Percentiles rank a stretch among this genome's conserved stretches.
Conservation (phyloP, 1,140 invertebrate species). For the Melanaphis sacchari region DNA sequence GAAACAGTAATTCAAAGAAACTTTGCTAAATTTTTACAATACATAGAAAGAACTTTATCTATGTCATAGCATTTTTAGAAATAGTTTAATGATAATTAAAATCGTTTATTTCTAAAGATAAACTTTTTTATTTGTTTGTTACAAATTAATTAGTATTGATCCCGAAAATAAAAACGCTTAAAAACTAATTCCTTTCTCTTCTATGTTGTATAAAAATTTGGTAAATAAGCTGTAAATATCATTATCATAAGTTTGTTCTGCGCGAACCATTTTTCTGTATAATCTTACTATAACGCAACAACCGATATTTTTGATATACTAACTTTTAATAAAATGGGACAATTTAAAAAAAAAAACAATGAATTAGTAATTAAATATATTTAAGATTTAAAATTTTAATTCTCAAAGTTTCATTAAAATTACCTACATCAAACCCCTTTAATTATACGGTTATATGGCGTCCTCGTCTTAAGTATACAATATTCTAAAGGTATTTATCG, state of each 20-base stretch:
- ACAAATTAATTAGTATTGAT: too few relatives aligned
- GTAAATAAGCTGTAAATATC: neutral
- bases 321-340: neutral
- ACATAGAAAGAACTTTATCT: neutral
- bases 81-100: too few relatives aligned
- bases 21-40: neutral
- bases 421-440: neutral
- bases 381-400: neutral
- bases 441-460: neutral
- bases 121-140: too few relatives aligned
- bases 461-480: neutral
- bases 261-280: neutral
- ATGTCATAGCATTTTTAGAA: too few relatives aligned
- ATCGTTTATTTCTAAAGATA: too few relatives aligned
- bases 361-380: neutral
- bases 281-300: neutral
- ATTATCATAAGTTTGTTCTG: neutral
- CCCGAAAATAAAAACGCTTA: neutral
- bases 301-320: neutral
- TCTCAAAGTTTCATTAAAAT: neutral
- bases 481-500: neutral
- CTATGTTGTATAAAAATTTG: too few relatives aligned
- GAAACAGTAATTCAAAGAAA: neutral
- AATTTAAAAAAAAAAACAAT: neutral
- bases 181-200: neutral